Base-by-base conservation (phyloP, 2,888 invertebrate genomes). In the Rhingia rostrata region DNA sequence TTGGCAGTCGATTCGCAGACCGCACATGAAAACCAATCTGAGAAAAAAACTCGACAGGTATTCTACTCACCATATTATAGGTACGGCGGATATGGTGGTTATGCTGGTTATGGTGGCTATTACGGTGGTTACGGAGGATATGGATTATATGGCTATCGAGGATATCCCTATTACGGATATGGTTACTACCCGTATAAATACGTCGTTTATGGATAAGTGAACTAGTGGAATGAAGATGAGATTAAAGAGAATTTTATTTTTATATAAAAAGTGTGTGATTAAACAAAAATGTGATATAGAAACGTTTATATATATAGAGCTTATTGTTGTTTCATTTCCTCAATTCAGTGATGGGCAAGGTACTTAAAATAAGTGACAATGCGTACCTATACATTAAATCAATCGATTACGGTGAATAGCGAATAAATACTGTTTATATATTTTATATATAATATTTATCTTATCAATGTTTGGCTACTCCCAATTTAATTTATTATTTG, bases 1-100 rank as follows among this genome's bases (percentile, higher is more conserved):
- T 60, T 83, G 39, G 69, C 45, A 14, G 73, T 79, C 10, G 79
- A 83, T 45, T 37, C 79, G 53, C 63, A 63, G 32, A 73, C 58
- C 0, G 30, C 41, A 4, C 81, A 82, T 14, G 81, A 82, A 35
- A 82, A 82, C 35, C 60, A 64, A 10, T 77, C 81, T 7, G 33
- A n/a, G 22, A 70, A 77, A 10, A 77, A 60, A 49, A 70, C 70
- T 4, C 63, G 81, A 9, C 58, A 82, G 30, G 70, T 47, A 41
- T 61, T 51, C 10, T 81, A 81, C 60, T 39, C 33, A 66, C 77
- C 70, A 12, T 73, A 53, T 7, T 72, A 73, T 7, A 32, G 60
- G 14, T 70, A 60, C 47, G 53, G 58, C 10, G 69, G 70, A 5
- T 77, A 70, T 22, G 70, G 64, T 7, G 63, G 74, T 9, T 72